Evolutionary conservation across 2,888 invertebrate genomes (phyloP).

Genomic region (Tenodera sinensis): DNA sequence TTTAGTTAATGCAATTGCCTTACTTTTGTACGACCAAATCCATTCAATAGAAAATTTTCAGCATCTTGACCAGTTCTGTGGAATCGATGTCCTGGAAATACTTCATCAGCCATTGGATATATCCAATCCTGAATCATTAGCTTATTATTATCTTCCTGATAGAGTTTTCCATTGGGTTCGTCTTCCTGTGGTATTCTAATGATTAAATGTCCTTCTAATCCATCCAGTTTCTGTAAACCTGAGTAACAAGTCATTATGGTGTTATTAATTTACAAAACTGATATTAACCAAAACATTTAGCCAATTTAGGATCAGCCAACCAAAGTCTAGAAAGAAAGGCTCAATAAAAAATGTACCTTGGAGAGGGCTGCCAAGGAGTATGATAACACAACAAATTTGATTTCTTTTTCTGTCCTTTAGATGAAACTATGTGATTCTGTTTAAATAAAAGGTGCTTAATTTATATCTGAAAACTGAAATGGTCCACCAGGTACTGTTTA

Average conservation of each 20-base stretch:
- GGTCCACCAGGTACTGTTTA: too few relatives aligned
- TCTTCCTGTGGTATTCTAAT: not conserved
- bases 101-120: not conserved
- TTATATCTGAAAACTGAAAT: too few relatives aligned
- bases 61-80: not conserved
- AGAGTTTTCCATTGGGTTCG: not conserved
- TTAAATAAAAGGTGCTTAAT: too few relatives aligned
- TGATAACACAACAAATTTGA: too few relatives aligned
- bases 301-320: too few relatives aligned
- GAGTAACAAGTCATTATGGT: not conserved
- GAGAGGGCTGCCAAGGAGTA: too few relatives aligned
- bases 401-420: too few relatives aligned
- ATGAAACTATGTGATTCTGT: too few relatives aligned
- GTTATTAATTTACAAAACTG: too few relatives aligned
- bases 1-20: not conserved
- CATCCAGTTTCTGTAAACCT: constrained; percentile 6
- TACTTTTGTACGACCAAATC: not conserved
- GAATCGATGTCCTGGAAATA: not conserved
- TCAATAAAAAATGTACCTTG: too few relatives aligned
- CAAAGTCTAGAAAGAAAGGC: too few relatives aligned
- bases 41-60: not conserved
- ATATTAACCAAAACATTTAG: too few relatives aligned
- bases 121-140: not conserved
- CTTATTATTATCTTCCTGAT: not conserved
- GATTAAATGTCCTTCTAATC: not conserved